Conservation (phyloP, 2,113 vertebrate species). For the Mellivora capensis region DNA sequence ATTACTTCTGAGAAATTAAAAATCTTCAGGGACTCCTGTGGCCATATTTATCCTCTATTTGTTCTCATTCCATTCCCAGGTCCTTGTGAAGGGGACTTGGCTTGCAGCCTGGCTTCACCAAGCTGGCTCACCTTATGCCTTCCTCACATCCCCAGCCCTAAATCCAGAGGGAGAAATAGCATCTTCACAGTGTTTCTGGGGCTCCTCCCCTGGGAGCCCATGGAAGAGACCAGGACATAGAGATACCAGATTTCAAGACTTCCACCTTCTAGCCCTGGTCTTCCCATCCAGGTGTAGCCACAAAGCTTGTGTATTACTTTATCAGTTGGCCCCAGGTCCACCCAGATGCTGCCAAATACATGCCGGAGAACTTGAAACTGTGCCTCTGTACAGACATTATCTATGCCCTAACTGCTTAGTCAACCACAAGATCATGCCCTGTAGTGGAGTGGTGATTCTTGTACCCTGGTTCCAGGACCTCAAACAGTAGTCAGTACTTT, state of each 20-base stretch:
- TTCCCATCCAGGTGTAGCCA: slow-evolving; percentile 73
- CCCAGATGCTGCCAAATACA: slow-evolving; percentile 74
- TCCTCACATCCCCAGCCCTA: background rate
- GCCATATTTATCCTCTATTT: background rate
- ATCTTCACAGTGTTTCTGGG: background rate
- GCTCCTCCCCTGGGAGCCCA: background rate
- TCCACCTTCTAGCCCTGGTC: background rate
- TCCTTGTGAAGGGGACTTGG: background rate
- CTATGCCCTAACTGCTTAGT: slow-evolving; percentile 81
- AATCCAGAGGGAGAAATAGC: background rate
- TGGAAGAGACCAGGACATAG: background rate
- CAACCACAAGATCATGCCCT: slow-evolving; percentile 75
- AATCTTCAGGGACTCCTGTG: background rate
- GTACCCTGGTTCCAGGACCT: slow-evolving; percentile 78
- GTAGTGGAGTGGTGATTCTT: slow-evolving; percentile 82
- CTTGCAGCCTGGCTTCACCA: background rate
- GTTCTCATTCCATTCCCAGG: background rate
- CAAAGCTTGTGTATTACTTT: slow-evolving; percentile 85
- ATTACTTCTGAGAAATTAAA: background rate
- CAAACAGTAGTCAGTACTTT: slow-evolving; percentile 79
- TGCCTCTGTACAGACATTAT: slow-evolving; percentile 86
- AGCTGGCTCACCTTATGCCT: background rate
- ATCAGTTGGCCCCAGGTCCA: slow-evolving; percentile 88
- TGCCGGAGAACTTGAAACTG: slow-evolving; percentile 81
- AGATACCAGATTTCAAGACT: background rate